Conservation (phyloP, 2,888 invertebrate genomes). For the Leucoma salicis region DNA sequence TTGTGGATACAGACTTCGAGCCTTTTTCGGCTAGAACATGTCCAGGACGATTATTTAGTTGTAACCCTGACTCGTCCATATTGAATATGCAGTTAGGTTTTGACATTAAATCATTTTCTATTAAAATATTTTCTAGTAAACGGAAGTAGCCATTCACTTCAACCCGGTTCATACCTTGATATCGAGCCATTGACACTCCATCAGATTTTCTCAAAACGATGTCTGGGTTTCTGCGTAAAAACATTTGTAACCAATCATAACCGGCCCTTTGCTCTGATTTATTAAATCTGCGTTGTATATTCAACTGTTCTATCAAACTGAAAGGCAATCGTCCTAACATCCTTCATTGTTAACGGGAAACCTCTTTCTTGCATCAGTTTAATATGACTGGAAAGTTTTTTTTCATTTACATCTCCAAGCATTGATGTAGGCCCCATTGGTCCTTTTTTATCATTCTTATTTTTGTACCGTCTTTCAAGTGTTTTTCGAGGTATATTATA, state of each 20-base stretch:
- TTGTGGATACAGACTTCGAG: background rate
- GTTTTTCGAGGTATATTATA: background rate
- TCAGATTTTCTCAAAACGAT: constrained; percentile 8
- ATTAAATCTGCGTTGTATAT: too few relatives aligned
- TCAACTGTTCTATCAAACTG: background rate
- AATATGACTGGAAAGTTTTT: background rate
- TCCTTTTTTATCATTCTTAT: background rate
- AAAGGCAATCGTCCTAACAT: background rate
- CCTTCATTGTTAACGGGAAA: background rate
- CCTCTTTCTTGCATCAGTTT: background rate
- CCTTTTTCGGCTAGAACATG: background rate
- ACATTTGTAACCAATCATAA: too few relatives aligned
- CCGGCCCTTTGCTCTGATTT: too few relatives aligned
- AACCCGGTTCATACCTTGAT: too few relatives aligned
- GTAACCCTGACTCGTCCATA: constrained; percentile 47
- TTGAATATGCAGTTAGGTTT: constrained; percentile 45
- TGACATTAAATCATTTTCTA: constrained; percentile 32
- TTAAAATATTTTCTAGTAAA: constrained; percentile 12
- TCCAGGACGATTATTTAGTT: background rate
- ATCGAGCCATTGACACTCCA: too few relatives aligned
- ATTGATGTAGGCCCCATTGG: background rate
- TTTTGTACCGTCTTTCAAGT: background rate
- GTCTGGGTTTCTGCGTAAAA: background rate
- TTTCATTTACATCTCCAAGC: background rate
- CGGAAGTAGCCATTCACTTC: too few relatives aligned